Evolutionary conservation across 2,888 invertebrate species (phyloP), one percentile per base, ranked within the genome.

Genomic region (Lasioglossum oenotherae): DNA sequence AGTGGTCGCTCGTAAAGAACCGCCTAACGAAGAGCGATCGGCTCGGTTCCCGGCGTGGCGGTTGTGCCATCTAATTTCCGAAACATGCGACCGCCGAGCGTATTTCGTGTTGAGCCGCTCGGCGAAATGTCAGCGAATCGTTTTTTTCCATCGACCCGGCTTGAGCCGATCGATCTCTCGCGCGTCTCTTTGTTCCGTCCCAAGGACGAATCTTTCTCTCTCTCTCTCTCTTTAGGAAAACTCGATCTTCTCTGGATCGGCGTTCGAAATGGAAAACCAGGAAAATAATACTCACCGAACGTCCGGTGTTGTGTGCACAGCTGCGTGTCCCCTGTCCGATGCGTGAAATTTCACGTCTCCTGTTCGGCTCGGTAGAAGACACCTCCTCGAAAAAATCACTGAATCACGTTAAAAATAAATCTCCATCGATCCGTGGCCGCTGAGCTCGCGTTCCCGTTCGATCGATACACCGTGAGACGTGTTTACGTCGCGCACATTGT

Each of bases 271-370:
- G 60, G 27, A 27, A 60, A 60, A 60, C 23, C 8, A 27, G 71
- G 53, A 12, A 38, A 46, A 57, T 38, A 79, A 19, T 87, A 89
- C 90, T 73, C 79, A 87, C 88, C 78, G 49, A 64, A 31, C 27
- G 27, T 35, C 31, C 31, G 19, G 35, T 35, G 73, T 35, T 67
- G 86, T 78, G 14, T 81, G 67, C 79, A 53, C 74, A 84, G 85
- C 81, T 76, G 82, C 44, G 41, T 60, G 44, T 19, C 72, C 44
- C 74, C 74, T 12, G 64, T 64, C 64, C 64, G 35, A 19, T 23
- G 8, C 53, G 53, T 23, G 16, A 64, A 35, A 67, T 67, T 31
- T 10, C 35, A 31, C 19, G 31, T 16, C 64, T 31, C 8, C 35
- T 31, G 35, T 19, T 10, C 23, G 0, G 8, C 23, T 35, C 35